Conservation (phyloP, 2,888 invertebrate genomes). For the Plutella xylostella region DNA sequence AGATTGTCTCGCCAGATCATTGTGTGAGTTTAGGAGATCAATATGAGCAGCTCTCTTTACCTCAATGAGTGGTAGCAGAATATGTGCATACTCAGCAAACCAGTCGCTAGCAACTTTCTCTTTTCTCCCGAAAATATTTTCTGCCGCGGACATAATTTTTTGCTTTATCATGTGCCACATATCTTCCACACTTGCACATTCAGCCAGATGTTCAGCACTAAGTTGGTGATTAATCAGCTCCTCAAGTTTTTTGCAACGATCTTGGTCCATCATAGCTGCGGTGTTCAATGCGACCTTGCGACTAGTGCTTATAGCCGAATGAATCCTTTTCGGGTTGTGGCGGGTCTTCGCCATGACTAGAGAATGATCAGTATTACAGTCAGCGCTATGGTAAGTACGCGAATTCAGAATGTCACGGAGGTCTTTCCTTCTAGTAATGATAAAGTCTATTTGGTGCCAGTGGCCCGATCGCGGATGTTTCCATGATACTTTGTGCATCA, state of each 20-base stretch:
- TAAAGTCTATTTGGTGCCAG: conserved; percentile 17
- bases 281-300: background rate
- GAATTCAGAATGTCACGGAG: conserved; percentile 8
- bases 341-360: background rate
- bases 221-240: background rate
- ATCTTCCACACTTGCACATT: background rate
- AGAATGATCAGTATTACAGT: conserved; percentile 1
- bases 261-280: background rate
- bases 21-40: background rate
- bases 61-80: background rate
- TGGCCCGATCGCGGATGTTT: conserved; percentile 17
- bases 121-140: background rate
- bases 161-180: background rate
- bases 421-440: conserved; percentile 13
- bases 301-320: background rate
- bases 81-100: background rate
- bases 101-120: background rate
- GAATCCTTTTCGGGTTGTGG: background rate
- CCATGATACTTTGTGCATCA: conserved; percentile 16
- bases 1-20: background rate
- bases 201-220: no score
- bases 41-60: background rate
- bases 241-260: background rate
- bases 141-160: background rate
- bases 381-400: background rate